These are phyloP conservation scores for Bombyx huttoni DNA, from an alignment of 2,888 invertebrate species.

Conservation along the genomic window DNA sequence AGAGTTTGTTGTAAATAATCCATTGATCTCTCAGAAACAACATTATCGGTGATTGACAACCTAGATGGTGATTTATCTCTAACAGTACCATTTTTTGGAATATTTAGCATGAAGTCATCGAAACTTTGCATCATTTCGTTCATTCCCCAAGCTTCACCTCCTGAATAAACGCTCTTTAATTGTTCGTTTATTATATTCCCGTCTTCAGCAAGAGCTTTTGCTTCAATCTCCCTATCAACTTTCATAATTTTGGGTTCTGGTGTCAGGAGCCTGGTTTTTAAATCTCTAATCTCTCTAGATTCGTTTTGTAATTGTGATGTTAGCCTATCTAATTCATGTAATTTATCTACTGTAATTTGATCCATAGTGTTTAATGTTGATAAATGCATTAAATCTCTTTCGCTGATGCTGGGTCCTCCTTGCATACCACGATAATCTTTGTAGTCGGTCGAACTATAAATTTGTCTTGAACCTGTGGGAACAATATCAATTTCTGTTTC, in stretches of 20 bases:
- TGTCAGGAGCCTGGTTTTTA: slow-evolving; percentile 79
- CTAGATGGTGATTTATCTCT: slow-evolving; percentile 75
- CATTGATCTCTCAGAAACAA: slow-evolving; percentile 75
- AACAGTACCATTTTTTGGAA: slow-evolving; percentile 57
- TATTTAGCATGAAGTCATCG: slow-evolving; percentile 71
- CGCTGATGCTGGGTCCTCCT: slow-evolving; percentile 81
- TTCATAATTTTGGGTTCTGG: slow-evolving; percentile 69
- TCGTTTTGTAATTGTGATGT: slow-evolving; percentile 84
- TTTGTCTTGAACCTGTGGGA: slow-evolving; percentile 72
- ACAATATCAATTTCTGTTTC: slow-evolving; percentile 75
- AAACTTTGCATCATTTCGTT: slow-evolving; percentile 76
- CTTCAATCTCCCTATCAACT: slow-evolving; percentile 71
- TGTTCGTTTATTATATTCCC: slow-evolving; percentile 79
- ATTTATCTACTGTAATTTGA: slow-evolving; percentile 83
- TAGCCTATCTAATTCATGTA: slow-evolving; percentile 83
- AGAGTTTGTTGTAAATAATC: slow-evolving; percentile 72
- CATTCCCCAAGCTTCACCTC: slow-evolving; percentile 79
- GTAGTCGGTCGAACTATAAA: slow-evolving; percentile 83
- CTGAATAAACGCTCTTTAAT: slow-evolving; percentile 77
- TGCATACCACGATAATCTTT: slow-evolving; percentile 80
- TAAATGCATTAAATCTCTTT: slow-evolving; percentile 83
- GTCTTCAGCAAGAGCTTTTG: slow-evolving; percentile 74
- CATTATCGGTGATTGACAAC: slow-evolving; percentile 74
- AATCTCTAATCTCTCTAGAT: slow-evolving; percentile 82
- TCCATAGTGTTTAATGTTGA: slow-evolving; percentile 83